phyloP scores from a whole-genome alignment of 2,797 vertebrate species.

The Petrocephalus schoutedeni region DNA sequence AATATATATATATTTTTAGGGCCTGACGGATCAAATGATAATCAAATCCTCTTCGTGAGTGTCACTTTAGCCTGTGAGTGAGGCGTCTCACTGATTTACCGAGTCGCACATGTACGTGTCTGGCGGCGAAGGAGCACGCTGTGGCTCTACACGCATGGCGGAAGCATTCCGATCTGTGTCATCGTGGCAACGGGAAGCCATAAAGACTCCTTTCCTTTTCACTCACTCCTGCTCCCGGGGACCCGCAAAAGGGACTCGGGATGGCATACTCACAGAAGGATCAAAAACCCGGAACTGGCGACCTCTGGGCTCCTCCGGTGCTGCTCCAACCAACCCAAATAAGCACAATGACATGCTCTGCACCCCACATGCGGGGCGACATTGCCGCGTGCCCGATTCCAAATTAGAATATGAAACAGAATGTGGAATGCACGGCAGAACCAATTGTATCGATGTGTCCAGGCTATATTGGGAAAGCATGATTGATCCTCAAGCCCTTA shows the following conservation, averaged over 20 bases:
- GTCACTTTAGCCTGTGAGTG: constrained; percentile 28
- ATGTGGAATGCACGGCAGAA: constrained; percentile 10
- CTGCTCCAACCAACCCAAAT: neutral
- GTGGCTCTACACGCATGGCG: neutral
- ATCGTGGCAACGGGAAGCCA: neutral
- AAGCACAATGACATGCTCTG: neutral
- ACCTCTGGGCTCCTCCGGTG: neutral
- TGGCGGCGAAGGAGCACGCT: neutral
- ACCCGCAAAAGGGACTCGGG: neutral
- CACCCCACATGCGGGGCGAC: neutral
- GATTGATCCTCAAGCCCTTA: neutral
- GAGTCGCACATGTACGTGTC: constrained; percentile 26
- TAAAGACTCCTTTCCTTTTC: neutral
- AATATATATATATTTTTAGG: neutral
- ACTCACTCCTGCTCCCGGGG: neutral
- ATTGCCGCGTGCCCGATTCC: neutral
- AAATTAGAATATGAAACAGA: constrained; percentile 18
- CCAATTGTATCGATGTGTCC: neutral
- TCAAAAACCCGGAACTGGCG: neutral
- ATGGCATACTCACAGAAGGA: neutral
- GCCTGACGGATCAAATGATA: constrained; percentile 33
- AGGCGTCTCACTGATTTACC: constrained; percentile 31
- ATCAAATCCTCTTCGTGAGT: constrained; percentile 25
- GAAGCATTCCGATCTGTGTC: constrained; percentile 22
- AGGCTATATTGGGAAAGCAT: neutral